Conservation (phyloP, 2,888 invertebrate genomes). For the Abscondita cerata region DNA sequence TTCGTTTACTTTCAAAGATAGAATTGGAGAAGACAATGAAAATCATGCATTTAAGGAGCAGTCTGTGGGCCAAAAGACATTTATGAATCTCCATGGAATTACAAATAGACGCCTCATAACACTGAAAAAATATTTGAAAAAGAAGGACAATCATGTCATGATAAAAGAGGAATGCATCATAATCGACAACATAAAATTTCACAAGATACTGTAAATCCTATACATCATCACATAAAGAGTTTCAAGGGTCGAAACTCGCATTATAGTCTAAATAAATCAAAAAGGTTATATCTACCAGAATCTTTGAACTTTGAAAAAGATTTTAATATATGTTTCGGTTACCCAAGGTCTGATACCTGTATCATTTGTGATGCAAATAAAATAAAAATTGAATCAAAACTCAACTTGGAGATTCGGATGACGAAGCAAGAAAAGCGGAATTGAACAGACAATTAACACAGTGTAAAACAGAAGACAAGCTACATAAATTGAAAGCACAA, state of each 20-base stretch:
- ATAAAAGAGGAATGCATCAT: not conserved
- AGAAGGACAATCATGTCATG: not conserved
- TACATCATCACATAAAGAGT: not conserved
- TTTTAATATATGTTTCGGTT: constrained; percentile 40
- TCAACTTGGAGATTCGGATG: no score
- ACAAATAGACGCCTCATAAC: not conserved
- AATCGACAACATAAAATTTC: not conserved
- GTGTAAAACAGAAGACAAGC: not conserved
- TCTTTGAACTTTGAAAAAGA: constrained; percentile 32
- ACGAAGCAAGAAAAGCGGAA: no score
- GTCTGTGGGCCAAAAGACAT: no score
- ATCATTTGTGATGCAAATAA: no score
- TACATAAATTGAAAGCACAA: not conserved
- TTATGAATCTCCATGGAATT: no score
- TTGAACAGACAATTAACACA: no score
- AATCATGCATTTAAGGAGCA: not conserved
- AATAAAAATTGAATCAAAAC: no score
- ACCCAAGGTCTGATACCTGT: constrained; percentile 39
- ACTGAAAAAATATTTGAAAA: not conserved
- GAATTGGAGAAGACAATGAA: no score
- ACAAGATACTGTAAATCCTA: not conserved
- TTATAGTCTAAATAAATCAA: not conserved
- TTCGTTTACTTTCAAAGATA: no score
- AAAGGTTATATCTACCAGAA: not conserved
- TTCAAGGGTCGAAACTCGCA: not conserved